Percentiles rank a stretch among this genome's conserved stretches.
These are phyloP conservation scores for Macroglossus sobrinus DNA, from an alignment of 2,113 vertebrate genomes.

Conservation along the genomic window DNA sequence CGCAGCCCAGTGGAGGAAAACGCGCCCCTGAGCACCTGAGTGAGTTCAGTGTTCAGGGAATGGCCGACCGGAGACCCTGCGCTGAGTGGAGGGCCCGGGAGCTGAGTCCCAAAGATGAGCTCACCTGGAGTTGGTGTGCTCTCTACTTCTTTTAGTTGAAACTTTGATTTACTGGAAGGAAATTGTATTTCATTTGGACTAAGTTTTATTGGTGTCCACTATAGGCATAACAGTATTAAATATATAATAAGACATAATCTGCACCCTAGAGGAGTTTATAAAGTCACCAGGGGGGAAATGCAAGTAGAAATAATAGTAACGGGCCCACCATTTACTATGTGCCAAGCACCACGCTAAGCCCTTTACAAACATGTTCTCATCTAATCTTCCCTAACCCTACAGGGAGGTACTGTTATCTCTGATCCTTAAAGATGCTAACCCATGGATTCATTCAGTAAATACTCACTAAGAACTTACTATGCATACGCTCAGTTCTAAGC, in stretches of 20 bases:
- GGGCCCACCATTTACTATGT: not conserved
- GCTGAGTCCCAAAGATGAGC: not conserved
- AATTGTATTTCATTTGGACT: not conserved
- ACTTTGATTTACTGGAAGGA: not conserved
- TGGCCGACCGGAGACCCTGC: not conserved
- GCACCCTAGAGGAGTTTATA: not conserved
- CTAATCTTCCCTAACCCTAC: not conserved
- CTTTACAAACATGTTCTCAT: not conserved
- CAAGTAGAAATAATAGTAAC: not conserved
- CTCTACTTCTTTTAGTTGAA: not conserved
- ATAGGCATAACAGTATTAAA: not conserved
- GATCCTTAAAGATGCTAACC: not conserved
- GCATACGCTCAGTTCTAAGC: not conserved
- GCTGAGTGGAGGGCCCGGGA: not conserved
- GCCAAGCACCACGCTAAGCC: not conserved
- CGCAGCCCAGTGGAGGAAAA: not conserved
- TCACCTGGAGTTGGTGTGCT: not conserved
- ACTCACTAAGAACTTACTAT: not conserved
- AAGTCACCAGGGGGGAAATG: not conserved
- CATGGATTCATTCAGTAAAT: not conserved
- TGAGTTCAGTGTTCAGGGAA: not conserved
- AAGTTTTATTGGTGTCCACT: not conserved
- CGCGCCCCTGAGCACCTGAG: accelerated
- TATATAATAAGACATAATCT: not conserved
- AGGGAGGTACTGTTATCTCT: not conserved